Percentiles rank a stretch among this genome's conserved stretches.
phyloP scores from a whole-genome alignment of 1,140 invertebrate species.

The Zelostemma sp. region DNA sequence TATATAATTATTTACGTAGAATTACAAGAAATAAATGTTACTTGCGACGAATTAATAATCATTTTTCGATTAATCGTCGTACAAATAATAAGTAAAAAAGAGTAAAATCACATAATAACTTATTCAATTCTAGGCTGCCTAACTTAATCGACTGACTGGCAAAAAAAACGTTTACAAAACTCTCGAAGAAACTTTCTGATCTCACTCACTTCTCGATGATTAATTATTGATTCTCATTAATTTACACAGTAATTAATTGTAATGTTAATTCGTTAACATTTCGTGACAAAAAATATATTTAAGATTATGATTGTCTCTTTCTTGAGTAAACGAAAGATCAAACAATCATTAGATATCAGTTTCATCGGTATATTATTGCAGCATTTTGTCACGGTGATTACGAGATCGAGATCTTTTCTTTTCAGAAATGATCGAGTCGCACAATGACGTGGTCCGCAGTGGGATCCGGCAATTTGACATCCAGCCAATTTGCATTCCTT shows the following conservation, averaged over 20 bases:
- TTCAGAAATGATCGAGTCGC: conserved; percentile 90
- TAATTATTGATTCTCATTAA: too few relatives aligned
- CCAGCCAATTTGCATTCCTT: conserved; percentile 75
- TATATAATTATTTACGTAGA: conserved; percentile 26
- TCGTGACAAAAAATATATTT: not conserved
- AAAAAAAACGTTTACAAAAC: conserved; percentile 3
- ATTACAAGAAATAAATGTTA: conserved; percentile 29
- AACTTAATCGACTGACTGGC: conserved; percentile 35
- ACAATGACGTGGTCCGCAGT: conserved; percentile 88
- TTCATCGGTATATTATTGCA: not conserved
- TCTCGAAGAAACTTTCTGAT: too few relatives aligned
- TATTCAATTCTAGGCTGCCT: conserved; percentile 21
- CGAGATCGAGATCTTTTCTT: conserved; percentile 24
- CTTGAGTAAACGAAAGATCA: conserved; percentile 1
- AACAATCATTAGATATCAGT: too few relatives aligned
- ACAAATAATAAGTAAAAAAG: conserved; percentile 19
- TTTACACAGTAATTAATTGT: too few relatives aligned
- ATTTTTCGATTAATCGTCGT: conserved; percentile 23
- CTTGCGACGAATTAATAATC: conserved; percentile 13
- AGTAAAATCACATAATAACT: conserved; percentile 31
- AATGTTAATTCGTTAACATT: too few relatives aligned
- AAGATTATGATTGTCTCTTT: conserved; percentile 1
- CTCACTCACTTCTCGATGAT: too few relatives aligned
- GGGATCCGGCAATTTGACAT: conserved; percentile 82
- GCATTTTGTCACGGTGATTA: too few relatives aligned